Conservation (phyloP, 2,113 vertebrate genomes). For the Mirounga angustirostris region DNA sequence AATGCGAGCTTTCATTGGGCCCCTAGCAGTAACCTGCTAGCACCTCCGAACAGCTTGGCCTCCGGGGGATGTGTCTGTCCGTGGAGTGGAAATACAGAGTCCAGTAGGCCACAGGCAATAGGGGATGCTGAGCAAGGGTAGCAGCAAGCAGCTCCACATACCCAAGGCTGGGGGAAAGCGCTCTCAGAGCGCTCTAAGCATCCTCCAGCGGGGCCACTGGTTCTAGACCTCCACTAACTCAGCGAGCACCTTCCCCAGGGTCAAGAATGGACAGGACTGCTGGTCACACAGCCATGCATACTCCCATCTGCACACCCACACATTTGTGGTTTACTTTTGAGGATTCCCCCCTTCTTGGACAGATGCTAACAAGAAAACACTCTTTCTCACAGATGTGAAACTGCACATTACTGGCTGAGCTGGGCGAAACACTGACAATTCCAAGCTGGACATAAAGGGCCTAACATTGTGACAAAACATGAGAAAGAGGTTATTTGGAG, state of each 20-base stretch:
- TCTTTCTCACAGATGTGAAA: constrained; percentile 52
- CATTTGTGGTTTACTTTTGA: not conserved
- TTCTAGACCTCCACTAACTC: not conserved
- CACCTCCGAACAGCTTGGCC: not conserved
- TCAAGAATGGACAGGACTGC: not conserved
- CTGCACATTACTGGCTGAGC: not conserved
- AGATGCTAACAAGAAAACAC: constrained; percentile 5
- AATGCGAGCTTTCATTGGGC: not conserved
- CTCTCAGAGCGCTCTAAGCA: not conserved
- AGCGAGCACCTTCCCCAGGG: not conserved
- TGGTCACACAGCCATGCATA: accelerated
- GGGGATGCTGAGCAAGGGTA: not conserved
- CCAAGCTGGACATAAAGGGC: not conserved
- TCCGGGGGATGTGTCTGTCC: not conserved
- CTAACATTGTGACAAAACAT: not conserved
- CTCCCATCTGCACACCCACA: not conserved
- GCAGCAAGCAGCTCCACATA: accelerated
- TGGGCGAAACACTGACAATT: constrained; percentile 3
- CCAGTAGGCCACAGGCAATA: too few relatives aligned
- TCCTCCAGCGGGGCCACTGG: not conserved
- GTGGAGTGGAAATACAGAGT: too few relatives aligned
- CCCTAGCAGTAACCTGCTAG: not conserved
- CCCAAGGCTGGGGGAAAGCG: accelerated
- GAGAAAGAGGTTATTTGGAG: not conserved
- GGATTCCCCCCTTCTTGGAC: not conserved